Conservation (phyloP, 2,888 invertebrate species). For the Dryococelus australis region DNA sequence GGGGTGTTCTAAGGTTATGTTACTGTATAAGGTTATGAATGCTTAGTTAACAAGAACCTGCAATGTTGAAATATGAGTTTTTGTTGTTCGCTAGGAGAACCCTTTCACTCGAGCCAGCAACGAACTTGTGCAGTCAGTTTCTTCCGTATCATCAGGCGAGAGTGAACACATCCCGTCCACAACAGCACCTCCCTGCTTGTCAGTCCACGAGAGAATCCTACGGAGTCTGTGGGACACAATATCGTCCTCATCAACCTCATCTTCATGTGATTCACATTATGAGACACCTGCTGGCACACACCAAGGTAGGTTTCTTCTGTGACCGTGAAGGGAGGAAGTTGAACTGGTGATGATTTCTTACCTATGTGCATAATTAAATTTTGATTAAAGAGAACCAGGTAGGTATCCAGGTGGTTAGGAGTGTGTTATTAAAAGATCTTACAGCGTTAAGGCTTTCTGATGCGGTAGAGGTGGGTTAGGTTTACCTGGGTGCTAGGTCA, state of each 20-base stretch:
- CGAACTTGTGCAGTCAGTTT: background rate
- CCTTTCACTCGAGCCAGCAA: background rate
- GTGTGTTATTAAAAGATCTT: too few species aligned
- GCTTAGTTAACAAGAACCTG: too few species aligned
- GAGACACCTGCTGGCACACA: background rate
- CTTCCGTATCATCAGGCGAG: background rate
- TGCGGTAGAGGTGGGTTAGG: too few species aligned
- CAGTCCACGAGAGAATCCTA: background rate
- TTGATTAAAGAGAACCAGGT: too few species aligned
- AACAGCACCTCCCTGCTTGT: background rate
- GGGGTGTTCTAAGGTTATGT: too few species aligned
- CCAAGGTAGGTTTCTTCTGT: background rate
- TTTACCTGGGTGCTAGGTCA: too few species aligned
- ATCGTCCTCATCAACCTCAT: background rate
- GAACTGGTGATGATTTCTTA: background rate
- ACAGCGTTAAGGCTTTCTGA: too few species aligned
- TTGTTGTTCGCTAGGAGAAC: background rate
- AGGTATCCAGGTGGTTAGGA: too few species aligned
- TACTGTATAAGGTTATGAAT: too few species aligned
- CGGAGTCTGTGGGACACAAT: background rate
- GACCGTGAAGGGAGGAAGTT: background rate
- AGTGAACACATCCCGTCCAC: conserved; percentile 11
- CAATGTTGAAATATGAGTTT: background rate
- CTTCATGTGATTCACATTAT: background rate
- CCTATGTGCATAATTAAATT: background rate